These are phyloP conservation scores for Emmelina monodactyla DNA, from an alignment of 2,888 invertebrate genomes.

Conservation along the genomic window DNA sequence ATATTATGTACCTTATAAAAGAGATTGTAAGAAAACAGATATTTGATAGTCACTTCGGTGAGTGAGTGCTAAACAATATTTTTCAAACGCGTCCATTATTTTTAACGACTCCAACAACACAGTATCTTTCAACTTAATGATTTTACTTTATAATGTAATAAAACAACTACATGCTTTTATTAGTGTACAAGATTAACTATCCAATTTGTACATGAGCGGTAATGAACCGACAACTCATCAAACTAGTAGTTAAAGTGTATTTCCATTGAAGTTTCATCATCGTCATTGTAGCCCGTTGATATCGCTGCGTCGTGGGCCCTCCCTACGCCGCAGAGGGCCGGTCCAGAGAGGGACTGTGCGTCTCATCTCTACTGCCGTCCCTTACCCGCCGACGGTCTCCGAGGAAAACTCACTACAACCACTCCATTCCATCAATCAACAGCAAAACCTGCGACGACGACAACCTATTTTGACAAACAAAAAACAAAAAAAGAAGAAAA, in stretches of 20 bases:
- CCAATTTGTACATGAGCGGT: not conserved
- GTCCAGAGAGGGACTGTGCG: slow-evolving; percentile 48
- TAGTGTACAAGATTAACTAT: not conserved
- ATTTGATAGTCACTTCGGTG: too few species aligned
- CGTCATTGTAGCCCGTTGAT: slow-evolving; percentile 61
- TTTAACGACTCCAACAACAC: too few species aligned
- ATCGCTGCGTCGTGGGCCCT: slow-evolving; percentile 45
- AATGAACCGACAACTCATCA: slow-evolving; percentile 48
- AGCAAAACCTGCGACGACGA: slow-evolving; percentile 15
- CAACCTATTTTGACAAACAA: slow-evolving; percentile 10
- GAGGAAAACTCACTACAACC: slow-evolving; percentile 34
- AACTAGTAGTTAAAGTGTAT: slow-evolving; percentile 53
- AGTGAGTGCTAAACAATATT: too few species aligned
- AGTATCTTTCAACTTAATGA: too few species aligned
- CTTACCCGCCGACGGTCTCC: slow-evolving; percentile 49
- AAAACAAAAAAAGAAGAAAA: not conserved
- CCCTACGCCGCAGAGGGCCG: slow-evolving; percentile 34
- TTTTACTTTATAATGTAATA: too few species aligned
- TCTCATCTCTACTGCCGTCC: slow-evolving; percentile 47
- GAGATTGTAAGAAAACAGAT: too few species aligned
- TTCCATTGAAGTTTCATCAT: slow-evolving; percentile 65
- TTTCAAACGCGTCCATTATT: too few species aligned
- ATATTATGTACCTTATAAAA: too few species aligned
- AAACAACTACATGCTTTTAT: too few species aligned
- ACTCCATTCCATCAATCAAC: slow-evolving; percentile 24